Percentiles rank a stretch among this genome's conserved stretches.
Evolutionary conservation across 2,113 vertebrate species (phyloP).

Genomic region (Hyperopisus bebe): DNA sequence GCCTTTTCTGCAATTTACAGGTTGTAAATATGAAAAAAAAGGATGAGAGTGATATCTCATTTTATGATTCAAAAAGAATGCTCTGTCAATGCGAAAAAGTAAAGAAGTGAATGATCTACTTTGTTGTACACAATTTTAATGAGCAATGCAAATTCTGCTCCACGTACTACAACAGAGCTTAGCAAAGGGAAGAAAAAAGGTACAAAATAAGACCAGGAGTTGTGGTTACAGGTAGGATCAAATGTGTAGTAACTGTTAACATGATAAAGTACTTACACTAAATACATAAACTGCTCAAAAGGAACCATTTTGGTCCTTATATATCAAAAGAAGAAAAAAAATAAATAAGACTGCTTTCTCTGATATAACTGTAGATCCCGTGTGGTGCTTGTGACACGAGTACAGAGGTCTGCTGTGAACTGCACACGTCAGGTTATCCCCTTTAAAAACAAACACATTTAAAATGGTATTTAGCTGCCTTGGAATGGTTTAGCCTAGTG

Average conservation of each 20-base stretch:
- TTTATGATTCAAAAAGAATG: neutral
- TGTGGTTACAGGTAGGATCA: constrained; percentile 68
- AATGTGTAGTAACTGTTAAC: constrained; percentile 53
- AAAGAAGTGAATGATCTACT: constrained; percentile 49
- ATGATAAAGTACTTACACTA: constrained; percentile 66
- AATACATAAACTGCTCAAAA: constrained; percentile 77
- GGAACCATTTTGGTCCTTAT: constrained; percentile 47
- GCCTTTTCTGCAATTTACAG: neutral
- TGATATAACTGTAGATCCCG: neutral
- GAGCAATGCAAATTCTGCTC: constrained; percentile 12
- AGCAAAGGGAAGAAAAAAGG: constrained; percentile 21
- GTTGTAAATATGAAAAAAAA: neutral
- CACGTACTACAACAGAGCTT: constrained; percentile 46
- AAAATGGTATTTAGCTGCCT: constrained; percentile 65
- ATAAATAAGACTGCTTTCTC: constrained; percentile 34
- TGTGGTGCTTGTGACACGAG: constrained; percentile 42
- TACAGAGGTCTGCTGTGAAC: constrained; percentile 62
- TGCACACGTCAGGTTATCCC: constrained; percentile 50
- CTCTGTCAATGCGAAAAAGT: constrained; percentile 44
- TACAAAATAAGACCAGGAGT: constrained; percentile 46
- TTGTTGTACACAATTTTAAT: constrained; percentile 41
- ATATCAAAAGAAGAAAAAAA: constrained; percentile 43
- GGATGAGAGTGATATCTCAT: neutral
- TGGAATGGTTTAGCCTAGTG: constrained; percentile 76
- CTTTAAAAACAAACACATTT: constrained; percentile 38